Conservation (phyloP, 2,888 invertebrate genomes). For the Incurvaria masculella region DNA sequence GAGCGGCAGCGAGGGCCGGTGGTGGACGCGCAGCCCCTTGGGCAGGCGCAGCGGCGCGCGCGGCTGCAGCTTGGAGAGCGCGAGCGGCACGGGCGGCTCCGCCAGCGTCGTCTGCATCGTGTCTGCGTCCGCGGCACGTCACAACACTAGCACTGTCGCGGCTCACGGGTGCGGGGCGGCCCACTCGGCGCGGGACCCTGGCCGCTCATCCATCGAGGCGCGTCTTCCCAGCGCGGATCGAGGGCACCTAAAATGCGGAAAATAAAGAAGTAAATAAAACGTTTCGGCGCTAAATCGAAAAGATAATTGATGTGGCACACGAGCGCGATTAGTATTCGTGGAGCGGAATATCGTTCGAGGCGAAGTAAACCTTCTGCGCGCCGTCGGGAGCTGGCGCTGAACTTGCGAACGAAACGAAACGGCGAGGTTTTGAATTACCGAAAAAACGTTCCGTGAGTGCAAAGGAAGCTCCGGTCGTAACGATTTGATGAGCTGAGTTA, state of each 20-base stretch:
- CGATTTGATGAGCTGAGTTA: not conserved
- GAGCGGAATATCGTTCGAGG: slow-evolving; percentile 29
- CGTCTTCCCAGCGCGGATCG: not conserved
- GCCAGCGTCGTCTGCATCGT: slow-evolving; percentile 48
- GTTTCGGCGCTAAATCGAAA: not conserved
- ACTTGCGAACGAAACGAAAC: no score
- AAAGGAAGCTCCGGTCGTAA: not conserved
- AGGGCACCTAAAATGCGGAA: not conserved
- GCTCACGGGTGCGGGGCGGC: slow-evolving; percentile 13
- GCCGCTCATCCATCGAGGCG: not conserved
- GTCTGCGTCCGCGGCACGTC: slow-evolving; percentile 13
- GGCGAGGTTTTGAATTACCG: no score
- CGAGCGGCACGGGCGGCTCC: slow-evolving; percentile 49
- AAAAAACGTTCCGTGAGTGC: no score
- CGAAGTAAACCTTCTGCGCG: slow-evolving; percentile 43
- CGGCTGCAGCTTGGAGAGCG: slow-evolving; percentile 33
- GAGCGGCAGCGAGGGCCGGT: slow-evolving; percentile 43
- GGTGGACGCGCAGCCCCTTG: slow-evolving; percentile 31
- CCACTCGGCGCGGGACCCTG: not conserved
- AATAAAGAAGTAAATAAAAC: not conserved
- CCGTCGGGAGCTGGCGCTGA: slow-evolving; percentile 22
- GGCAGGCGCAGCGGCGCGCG: slow-evolving; percentile 33
- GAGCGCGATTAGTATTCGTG: not conserved
- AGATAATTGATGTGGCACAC: not conserved
- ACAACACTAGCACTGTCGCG: slow-evolving; percentile 25